Conservation (phyloP, 2,797 vertebrate genomes). For the Rhabdophis nuchalis region DNA sequence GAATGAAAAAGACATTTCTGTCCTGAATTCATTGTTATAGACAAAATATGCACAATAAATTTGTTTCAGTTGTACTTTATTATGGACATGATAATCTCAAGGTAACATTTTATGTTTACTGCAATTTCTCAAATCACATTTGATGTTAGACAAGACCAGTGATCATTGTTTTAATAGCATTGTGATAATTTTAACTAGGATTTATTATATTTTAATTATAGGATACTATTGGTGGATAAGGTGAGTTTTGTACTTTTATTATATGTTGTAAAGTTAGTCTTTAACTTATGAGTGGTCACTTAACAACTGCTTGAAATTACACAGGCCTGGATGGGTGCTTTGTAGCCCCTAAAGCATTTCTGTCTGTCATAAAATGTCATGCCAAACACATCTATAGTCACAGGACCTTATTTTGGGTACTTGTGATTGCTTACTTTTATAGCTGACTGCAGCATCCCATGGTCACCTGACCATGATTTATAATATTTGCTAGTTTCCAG, state of each 20-base stretch:
- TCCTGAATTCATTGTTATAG: background rate
- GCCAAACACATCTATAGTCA: background rate
- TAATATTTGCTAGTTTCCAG: background rate
- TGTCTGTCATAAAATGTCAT: background rate
- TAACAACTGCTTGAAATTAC: background rate
- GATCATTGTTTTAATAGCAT: background rate
- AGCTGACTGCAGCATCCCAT: background rate
- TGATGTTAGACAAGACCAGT: background rate
- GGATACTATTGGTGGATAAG: background rate
- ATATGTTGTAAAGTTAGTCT: background rate
- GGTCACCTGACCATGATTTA: background rate
- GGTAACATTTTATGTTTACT: background rate
- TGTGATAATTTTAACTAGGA: background rate
- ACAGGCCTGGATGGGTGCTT: background rate
- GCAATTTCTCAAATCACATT: background rate
- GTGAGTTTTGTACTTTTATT: background rate
- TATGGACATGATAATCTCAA: accelerated
- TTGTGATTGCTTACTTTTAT: background rate
- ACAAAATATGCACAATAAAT: background rate
- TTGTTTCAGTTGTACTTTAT: background rate
- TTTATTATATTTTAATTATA: background rate
- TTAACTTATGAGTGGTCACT: background rate
- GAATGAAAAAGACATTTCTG: background rate
- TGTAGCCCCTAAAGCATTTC: background rate
- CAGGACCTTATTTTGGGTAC: background rate